Percentiles rank a stretch among this genome's conserved stretches.
These are phyloP conservation scores for Neosilurus mollespiculum DNA, from an alignment of 2,797 vertebrate genomes.

Conservation along the genomic window DNA sequence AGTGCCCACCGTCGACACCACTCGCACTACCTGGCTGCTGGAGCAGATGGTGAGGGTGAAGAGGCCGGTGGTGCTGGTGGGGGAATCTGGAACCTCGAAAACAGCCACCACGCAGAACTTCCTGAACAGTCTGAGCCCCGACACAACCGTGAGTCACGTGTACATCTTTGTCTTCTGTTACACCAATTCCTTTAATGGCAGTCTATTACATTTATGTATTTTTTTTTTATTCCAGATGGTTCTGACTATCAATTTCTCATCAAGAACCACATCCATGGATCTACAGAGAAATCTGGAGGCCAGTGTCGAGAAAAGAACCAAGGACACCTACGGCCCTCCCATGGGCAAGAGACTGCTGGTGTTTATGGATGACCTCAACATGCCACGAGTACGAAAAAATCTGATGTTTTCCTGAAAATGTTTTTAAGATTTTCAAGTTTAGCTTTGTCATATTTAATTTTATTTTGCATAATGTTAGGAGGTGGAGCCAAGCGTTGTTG, in stretches of 20 bases:
- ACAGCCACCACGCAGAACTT: conserved; percentile 93
- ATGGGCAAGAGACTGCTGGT: conserved; percentile 91
- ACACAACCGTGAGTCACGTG: conserved; percentile 71
- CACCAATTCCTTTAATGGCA: background rate
- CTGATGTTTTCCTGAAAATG: too few relatives aligned
- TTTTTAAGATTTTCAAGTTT: too few relatives aligned
- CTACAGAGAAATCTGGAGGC: conserved; percentile 93
- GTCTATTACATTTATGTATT: background rate
- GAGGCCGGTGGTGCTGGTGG: conserved; percentile 85
- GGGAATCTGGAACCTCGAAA: conserved; percentile 95
- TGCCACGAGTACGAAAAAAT: conserved; percentile 82
- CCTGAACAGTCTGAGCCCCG: conserved; percentile 78
- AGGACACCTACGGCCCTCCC: conserved; percentile 88
- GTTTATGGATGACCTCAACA: conserved; percentile 97
- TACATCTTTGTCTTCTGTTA: conserved; percentile 24
- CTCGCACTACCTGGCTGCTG: conserved; percentile 84
- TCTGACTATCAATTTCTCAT: conserved; percentile 90
- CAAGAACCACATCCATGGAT: conserved; percentile 92
- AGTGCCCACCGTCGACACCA: conserved; percentile 96
- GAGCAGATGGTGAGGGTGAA: conserved; percentile 89
- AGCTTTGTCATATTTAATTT: too few relatives aligned
- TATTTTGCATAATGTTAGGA: too few relatives aligned
- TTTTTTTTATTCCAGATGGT: conserved; percentile 72
- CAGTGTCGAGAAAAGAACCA: conserved; percentile 92
- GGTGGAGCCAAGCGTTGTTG: too few relatives aligned